phyloP scores from a whole-genome alignment of 2,797 vertebrate genomes.

The Tapera naevia region DNA sequence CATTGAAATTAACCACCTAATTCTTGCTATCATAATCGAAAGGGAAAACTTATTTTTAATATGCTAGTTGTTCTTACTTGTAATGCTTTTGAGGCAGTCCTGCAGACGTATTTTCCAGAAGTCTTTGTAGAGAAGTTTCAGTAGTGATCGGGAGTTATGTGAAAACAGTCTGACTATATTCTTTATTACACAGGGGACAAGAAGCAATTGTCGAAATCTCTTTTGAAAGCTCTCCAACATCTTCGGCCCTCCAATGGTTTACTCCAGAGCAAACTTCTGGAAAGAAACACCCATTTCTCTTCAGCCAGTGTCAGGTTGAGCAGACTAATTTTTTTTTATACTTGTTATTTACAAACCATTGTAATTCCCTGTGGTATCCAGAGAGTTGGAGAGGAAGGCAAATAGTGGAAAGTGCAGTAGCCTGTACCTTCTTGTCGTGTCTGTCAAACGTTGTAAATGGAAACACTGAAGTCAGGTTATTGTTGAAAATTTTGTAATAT shows the following conservation, averaged over 20 bases:
- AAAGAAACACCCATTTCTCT: conserved; percentile 91
- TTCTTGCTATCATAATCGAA: background rate
- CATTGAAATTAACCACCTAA: background rate
- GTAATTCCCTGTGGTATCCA: background rate
- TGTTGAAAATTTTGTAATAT: background rate
- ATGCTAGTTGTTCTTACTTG: background rate
- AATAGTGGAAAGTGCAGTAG: background rate
- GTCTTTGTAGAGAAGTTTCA: background rate
- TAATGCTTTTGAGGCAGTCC: background rate
- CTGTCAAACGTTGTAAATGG: background rate
- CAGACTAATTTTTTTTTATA: background rate
- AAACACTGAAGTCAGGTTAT: background rate
- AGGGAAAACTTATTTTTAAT: background rate
- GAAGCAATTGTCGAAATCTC: conserved; percentile 89
- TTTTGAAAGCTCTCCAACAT: conserved; percentile 90
- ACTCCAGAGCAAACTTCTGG: conserved; percentile 92
- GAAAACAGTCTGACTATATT: background rate
- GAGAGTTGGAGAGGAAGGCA: background rate
- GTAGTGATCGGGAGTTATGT: background rate
- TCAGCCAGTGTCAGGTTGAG: conserved; percentile 96
- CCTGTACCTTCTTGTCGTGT: background rate
- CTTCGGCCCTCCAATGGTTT: conserved; percentile 94
- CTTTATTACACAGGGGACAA: conserved; percentile 84
- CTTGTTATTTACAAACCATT: background rate
- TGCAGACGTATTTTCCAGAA: background rate